Percentiles rank a stretch among this genome's conserved stretches.
These are phyloP conservation scores for Nothoprocta pentlandii DNA, from an alignment of 2,113 vertebrate genomes.

Conservation along the genomic window DNA sequence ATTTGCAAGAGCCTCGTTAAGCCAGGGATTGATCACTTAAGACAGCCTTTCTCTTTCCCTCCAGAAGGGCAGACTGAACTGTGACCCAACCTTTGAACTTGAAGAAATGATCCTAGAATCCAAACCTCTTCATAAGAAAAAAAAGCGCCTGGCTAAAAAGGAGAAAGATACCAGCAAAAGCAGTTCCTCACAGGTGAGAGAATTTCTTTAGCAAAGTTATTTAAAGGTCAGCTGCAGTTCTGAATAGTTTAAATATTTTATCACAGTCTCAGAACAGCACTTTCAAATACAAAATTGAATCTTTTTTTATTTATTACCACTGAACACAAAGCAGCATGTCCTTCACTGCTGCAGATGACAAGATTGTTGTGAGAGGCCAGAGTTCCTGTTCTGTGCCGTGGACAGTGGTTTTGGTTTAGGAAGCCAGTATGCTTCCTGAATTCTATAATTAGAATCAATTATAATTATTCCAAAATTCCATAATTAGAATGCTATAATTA, in stretches of 20 bases:
- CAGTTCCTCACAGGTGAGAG: slow-evolving; percentile 86
- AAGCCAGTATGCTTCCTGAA: neutral
- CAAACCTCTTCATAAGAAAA: slow-evolving; percentile 98
- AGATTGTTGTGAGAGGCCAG: neutral
- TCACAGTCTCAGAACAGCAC: neutral
- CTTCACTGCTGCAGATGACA: neutral
- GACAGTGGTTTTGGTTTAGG: neutral
- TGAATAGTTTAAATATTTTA: neutral
- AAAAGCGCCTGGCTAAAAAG: slow-evolving; percentile 93
- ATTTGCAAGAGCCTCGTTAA: neutral
- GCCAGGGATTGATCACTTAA: neutral
- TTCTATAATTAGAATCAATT: too few species aligned
- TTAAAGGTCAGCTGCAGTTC: neutral
- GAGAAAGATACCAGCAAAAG: slow-evolving; percentile 84
- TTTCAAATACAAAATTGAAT: neutral
- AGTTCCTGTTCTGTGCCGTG: neutral
- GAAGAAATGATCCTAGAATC: slow-evolving; percentile 99
- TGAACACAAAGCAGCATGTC: neutral
- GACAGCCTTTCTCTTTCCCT: neutral
- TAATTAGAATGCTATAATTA: too few species aligned
- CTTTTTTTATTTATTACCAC: neutral
- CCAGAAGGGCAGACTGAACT: slow-evolving; percentile 93
- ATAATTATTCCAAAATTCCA: too few species aligned
- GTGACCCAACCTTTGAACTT: slow-evolving; percentile 95
- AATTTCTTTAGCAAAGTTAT: too few species aligned